phyloP scores from a whole-genome alignment of 2,888 invertebrate species.

The Drosophila merina region DNA sequence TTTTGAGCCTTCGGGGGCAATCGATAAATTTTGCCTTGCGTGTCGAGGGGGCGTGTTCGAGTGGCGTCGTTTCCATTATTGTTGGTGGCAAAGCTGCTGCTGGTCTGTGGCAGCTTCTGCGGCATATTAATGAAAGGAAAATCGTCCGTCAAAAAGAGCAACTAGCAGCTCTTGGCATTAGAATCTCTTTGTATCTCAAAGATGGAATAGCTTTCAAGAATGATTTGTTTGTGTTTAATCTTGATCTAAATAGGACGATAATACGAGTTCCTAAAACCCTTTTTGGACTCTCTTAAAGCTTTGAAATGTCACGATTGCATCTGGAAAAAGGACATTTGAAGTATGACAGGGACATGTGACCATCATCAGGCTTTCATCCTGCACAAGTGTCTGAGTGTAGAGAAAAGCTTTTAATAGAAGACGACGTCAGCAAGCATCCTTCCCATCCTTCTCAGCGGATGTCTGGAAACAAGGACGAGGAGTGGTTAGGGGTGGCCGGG shows the following conservation, averaged over 20 bases:
- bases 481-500: constrained; percentile 5
- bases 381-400: constrained; percentile 33
- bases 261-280: too few relatives aligned
- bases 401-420: constrained; percentile 62
- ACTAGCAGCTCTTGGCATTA: constrained; percentile 35
- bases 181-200: constrained; percentile 16
- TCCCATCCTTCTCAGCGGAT: constrained; percentile 11
- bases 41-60: constrained; percentile 42
- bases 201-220: constrained; percentile 2
- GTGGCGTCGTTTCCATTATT: constrained; percentile 24
- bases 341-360: not conserved
- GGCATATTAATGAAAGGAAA: constrained; percentile 76
- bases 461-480: constrained; percentile 14
- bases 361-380: constrained; percentile 4
- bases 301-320: constrained; percentile 18
- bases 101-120: constrained; percentile 40
- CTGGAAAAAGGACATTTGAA: constrained; percentile 19
- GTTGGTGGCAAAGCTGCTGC: constrained; percentile 19
- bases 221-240: not conserved
- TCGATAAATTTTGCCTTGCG: constrained; percentile 14
- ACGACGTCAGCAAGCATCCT: constrained; percentile 57
- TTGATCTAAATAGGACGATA: not conserved
- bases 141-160: constrained; percentile 58
- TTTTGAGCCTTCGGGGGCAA: constrained; percentile 14
- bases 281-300: too few relatives aligned